Evolutionary conservation across 2,888 invertebrate species (phyloP).

Genomic region (Podotricha telesiphe): DNA sequence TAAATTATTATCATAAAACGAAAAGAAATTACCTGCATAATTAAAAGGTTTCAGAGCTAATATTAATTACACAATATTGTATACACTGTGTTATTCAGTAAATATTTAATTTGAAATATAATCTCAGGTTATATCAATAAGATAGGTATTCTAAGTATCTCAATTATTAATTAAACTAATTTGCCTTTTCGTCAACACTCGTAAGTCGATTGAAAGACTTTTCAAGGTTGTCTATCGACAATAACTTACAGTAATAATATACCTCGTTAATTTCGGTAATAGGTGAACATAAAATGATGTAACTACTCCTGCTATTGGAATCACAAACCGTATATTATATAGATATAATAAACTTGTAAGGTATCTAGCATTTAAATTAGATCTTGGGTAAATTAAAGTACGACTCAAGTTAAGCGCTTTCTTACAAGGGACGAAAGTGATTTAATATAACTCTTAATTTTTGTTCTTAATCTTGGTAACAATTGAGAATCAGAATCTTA

Average conservation of each 20-base stretch:
- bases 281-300: neutral
- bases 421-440: too few species aligned
- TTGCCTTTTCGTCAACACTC: conserved; percentile 27
- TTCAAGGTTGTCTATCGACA: conserved; percentile 20
- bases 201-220: conserved; percentile 29
- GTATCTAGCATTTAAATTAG: neutral
- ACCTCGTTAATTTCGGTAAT: neutral
- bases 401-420: too few species aligned
- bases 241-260: neutral
- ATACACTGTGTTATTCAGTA: neutral
- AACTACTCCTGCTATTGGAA: neutral
- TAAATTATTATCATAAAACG: neutral
- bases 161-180: conserved; percentile 28
- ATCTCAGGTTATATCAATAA: conserved; percentile 20
- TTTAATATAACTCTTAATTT: too few species aligned
- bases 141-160: conserved; percentile 12
- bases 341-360: neutral
- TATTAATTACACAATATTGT: conserved; percentile 6
- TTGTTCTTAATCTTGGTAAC: too few species aligned
- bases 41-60: neutral
- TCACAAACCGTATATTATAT: too few species aligned
- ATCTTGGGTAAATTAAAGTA: too few species aligned
- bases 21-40: neutral
- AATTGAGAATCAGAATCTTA: too few species aligned
- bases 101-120: conserved; percentile 19